Percentiles rank a stretch among this genome's conserved stretches.
These are phyloP conservation scores for Kryphioiulus occultus DNA, from an alignment of 2,888 invertebrate genomes.

Conservation along the genomic window DNA sequence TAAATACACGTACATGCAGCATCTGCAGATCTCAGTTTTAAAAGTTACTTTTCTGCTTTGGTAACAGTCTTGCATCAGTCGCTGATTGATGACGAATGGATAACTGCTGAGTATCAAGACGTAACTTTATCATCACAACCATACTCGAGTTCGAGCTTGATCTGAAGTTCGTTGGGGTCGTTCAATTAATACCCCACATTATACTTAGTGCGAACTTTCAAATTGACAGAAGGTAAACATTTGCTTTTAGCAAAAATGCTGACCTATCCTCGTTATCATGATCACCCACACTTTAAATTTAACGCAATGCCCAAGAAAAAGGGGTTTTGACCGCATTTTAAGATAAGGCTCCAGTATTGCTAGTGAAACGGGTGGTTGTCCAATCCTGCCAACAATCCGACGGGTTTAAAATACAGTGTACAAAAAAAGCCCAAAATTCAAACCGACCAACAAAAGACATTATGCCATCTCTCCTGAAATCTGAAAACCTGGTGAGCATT, in stretches of 20 bases:
- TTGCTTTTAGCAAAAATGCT: neutral
- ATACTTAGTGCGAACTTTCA: neutral
- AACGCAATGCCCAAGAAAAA: neutral
- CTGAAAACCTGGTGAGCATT: slow-evolving; percentile 41
- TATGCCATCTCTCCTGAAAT: slow-evolving; percentile 21
- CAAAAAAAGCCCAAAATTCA: neutral
- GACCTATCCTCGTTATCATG: neutral
- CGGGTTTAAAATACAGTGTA: neutral
- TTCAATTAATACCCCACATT: too few species aligned
- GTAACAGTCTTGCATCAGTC: neutral
- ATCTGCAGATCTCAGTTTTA: too few species aligned
- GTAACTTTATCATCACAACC: too few species aligned
- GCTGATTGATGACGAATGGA: neutral
- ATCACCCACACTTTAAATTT: neutral
- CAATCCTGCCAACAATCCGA: neutral
- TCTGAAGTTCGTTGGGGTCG: neutral
- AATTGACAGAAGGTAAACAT: neutral
- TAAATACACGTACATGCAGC: too few species aligned
- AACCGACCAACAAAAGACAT: slow-evolving; percentile 33
- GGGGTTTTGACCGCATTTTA: neutral
- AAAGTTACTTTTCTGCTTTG: neutral
- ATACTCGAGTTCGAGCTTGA: neutral
- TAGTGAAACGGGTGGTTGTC: neutral
- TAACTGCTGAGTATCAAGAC: neutral
- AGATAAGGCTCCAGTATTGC: neutral